Base-by-base conservation (phyloP, 1,140 invertebrate genomes). In the Drosophila ogumai region DNA sequence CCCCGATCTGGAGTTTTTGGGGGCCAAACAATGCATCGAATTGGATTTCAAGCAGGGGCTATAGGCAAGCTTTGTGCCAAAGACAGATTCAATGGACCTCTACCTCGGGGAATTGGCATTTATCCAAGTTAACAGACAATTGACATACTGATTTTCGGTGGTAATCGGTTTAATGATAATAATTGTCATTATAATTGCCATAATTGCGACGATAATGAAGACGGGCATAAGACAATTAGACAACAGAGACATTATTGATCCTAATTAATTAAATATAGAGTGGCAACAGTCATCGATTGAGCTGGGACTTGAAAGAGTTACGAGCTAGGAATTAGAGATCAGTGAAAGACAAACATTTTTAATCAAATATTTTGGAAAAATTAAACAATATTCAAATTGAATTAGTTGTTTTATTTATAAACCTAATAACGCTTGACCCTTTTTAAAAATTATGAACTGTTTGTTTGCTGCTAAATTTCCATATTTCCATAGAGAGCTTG, bases 171-270 rank as follows among this genome's bases (percentile, higher is more conserved):
- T 61, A 60, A 66, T 19, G 40, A 46, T 66, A 60, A 36, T 55
- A 54, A 69, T 69, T 71, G 64, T 68, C 32, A 67, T 38, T 38
- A n/a, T 67, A 69, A 68, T 55, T 68, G 63, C 34, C 67, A 38
- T 71, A 47, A 67, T 49, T 56, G 41, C 28, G 38, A 55, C 25
- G 40, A 54, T 46, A 67, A 69, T 54, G 38, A 36, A 54, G 67
- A 38, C 19, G 36, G 34, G 28, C 28, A 54, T 13, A 28, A n/a
- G 46, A 28, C 34, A 60, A 69, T 69, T 44, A 15, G 36, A 17
- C 61, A 50, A 28, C 9, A 17, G 40, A 34, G 25, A 61, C 50
- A 22, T 19, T 46, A 22, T 46, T 65, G 47, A 67, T 32, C 40
- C 49, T 19, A 55, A 44, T 43, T 54, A 67, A 46, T 67, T 32